phyloP scores from a whole-genome alignment of 2,797 vertebrate species.

The Heteromormyrus szaboi region DNA sequence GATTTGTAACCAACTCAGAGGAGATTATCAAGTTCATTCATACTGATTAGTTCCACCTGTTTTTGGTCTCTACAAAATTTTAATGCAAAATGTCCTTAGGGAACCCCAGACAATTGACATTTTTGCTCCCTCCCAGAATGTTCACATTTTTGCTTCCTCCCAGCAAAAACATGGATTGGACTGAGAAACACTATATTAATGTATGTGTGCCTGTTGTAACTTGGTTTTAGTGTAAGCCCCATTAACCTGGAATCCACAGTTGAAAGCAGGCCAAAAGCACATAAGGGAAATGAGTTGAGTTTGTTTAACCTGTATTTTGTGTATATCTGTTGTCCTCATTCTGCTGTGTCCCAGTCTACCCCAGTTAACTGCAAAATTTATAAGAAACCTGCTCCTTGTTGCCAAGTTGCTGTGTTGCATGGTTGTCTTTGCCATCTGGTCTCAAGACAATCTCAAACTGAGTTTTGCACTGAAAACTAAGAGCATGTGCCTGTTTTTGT shows the following conservation, averaged over 20 bases:
- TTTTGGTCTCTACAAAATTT: not conserved
- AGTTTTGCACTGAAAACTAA: not conserved
- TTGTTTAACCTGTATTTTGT: not conserved
- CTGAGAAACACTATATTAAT: not conserved
- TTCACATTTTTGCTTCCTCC: not conserved
- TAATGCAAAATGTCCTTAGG: not conserved
- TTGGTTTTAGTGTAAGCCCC: not conserved
- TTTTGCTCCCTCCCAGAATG: not conserved
- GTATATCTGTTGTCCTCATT: not conserved
- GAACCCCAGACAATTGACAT: not conserved
- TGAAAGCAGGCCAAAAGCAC: not conserved
- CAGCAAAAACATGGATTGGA: not conserved
- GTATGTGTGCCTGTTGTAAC: not conserved
- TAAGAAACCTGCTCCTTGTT: not conserved
- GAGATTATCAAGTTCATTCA: not conserved
- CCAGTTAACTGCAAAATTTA: not conserved
- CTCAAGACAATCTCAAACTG: not conserved
- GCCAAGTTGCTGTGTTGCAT: not conserved
- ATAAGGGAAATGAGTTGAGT: not conserved
- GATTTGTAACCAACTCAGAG: not conserved
- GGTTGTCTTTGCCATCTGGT: not conserved
- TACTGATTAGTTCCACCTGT: not conserved
- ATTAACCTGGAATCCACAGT: not conserved
- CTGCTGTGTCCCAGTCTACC: not conserved
- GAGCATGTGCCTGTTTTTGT: not conserved